These are phyloP conservation scores for Pogona vitticeps DNA, from an alignment of 2,113 vertebrate genomes.

Conservation along the genomic window DNA sequence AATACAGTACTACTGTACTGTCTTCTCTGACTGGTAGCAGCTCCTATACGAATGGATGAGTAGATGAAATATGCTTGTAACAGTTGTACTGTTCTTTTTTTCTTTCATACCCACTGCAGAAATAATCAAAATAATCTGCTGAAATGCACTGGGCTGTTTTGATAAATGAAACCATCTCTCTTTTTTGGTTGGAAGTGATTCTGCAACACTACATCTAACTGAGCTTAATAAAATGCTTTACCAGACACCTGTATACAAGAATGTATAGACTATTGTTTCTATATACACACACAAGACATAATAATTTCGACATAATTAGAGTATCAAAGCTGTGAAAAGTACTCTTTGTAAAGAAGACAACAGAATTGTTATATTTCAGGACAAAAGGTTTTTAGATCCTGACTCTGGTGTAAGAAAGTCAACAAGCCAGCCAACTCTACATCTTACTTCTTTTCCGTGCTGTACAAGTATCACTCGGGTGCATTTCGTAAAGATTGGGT, in stretches of 20 bases:
- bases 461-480: not conserved
- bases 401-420: not conserved
- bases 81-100: no score
- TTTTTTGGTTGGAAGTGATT: no score
- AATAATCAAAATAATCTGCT: no score
- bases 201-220: no score
- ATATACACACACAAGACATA: not conserved
- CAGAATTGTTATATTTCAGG: not conserved
- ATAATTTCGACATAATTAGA: not conserved
- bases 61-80: no score
- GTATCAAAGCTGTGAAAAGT: not conserved
- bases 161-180: no score
- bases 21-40: not conserved
- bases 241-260: constrained; percentile 17
- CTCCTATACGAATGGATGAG: not conserved
- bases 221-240: constrained; percentile 27
- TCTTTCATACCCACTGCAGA: no score
- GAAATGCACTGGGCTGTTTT: no score
- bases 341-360: not conserved
- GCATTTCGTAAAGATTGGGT: not conserved
- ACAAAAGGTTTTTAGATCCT: not conserved
- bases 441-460: not conserved
- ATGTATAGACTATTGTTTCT: constrained; percentile 34
- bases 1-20: not conserved
- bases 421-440: not conserved